A percentile compares a stretch with the other conserved stretches of the same genome.
phyloP scores from a whole-genome alignment of 2,797 vertebrate genomes.

The Varecia variegata region DNA sequence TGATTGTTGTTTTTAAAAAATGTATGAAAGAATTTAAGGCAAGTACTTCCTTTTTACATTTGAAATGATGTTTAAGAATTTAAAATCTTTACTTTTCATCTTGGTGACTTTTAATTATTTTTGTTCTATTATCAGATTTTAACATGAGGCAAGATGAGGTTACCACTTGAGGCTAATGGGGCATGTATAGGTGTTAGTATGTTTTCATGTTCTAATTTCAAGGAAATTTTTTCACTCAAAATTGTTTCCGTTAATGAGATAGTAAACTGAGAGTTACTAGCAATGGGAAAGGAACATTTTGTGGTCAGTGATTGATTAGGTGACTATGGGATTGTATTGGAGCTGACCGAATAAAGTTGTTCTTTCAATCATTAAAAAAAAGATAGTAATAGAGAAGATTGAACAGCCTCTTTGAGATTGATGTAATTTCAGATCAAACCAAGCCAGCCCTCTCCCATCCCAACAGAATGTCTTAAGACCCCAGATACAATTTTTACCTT shows the following conservation, averaged over 20 bases:
- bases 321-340: neutral
- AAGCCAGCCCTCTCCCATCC: neutral
- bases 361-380: neutral
- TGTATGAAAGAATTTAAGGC: neutral
- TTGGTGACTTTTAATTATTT: neutral
- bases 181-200: too few species aligned
- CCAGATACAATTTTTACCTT: neutral
- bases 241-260: neutral
- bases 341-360: neutral
- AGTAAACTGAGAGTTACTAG: neutral
- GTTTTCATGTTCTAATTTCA: neutral
- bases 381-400: neutral
- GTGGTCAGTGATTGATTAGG: neutral
- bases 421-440: slow-evolving; percentile 2
- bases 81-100: neutral
- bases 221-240: neutral
- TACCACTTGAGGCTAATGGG: too few species aligned
- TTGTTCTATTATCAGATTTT: too few species aligned
- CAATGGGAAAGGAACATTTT: neutral
- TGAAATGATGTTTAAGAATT: neutral
- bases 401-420: neutral
- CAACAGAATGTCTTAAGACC: neutral
- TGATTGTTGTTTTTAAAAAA: neutral
- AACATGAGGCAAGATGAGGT: too few species aligned
- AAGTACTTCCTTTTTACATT: neutral